Base-by-base conservation (phyloP, 92 coral and sea anemone species). In the Porites evermanni region DNA sequence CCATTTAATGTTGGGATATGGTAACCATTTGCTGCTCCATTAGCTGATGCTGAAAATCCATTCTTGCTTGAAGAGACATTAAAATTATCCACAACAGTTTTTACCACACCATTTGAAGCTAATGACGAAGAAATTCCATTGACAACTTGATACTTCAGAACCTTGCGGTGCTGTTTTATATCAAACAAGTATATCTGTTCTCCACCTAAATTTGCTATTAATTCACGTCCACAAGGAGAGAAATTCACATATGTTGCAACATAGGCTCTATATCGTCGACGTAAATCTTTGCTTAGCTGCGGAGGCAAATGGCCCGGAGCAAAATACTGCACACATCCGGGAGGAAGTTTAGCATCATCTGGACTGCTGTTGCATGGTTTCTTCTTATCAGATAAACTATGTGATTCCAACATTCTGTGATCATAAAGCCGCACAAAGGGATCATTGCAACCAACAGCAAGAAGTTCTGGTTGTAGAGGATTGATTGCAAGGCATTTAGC, bases 291-390 rank as follows among this genome's bases (percentile, higher is more conserved):
- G 71, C 84, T 89, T 23, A 93, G 63, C 70, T 89, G 88, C 24
- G 97, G 93, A 7, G 99, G 99, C 70, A 97, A 70, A 74, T 97
- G 99, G 16, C 99, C 99, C 2, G 99, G 99, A 11, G 99, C 94
- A 88, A 93, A 97, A 80, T 97, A 97, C 9, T 83, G 93, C n/a
- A 95, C 99, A 86, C 98, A 94, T 38, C 98, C 97, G 10, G 78
- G 84, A 21, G 99, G 99, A 12, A 97, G 92, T 38, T 78, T 76
- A 14, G 89, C 89, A 16, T 92, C 96, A 11, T 88, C 95, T 2
- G 87, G 74, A 67, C 65, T 85, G 70, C 91, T 85, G 52, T 77
- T 78, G 12, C 91, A 85, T 8, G 82, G 84, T 19, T 74, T 91
- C 67, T 70, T 83, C 1, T 82, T 92, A 17, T 86, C 86, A 4